Conservation (phyloP, 2,113 vertebrate species). For the Neopipo cinnamomea region DNA sequence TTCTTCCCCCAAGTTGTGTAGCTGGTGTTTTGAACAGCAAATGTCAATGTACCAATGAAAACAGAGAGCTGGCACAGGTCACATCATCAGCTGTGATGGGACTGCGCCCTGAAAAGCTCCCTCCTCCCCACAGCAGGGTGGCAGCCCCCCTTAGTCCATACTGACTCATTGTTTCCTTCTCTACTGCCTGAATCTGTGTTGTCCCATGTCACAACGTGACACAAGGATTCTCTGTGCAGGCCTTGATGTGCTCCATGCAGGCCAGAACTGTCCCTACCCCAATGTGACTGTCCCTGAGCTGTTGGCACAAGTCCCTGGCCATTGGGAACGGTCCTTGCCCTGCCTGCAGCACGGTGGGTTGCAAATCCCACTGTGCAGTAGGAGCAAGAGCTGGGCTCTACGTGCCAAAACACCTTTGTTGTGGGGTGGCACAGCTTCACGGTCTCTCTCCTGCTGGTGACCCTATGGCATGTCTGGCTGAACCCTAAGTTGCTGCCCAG, state of each 20-base stretch:
- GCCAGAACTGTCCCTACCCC: neutral
- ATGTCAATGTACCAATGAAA: neutral
- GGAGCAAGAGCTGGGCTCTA: neutral
- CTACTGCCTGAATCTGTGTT: neutral
- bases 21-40: neutral
- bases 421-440: neutral
- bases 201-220: neutral
- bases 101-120: neutral
- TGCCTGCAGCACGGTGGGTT: neutral
- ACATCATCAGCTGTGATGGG: neutral
- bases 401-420: neutral
- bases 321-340: neutral
- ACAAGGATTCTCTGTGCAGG: neutral
- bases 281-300: neutral
- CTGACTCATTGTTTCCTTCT: neutral
- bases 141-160: neutral
- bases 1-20: neutral
- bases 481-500: neutral
- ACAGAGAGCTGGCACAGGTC: neutral
- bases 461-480: neutral
- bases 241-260: neutral
- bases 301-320: neutral
- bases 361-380: neutral
- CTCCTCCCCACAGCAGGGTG: neutral
- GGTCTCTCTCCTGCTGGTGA: neutral